These are phyloP conservation scores for Callitettix versicolor DNA, from an alignment of 1,140 invertebrate species.

Conservation along the genomic window DNA sequence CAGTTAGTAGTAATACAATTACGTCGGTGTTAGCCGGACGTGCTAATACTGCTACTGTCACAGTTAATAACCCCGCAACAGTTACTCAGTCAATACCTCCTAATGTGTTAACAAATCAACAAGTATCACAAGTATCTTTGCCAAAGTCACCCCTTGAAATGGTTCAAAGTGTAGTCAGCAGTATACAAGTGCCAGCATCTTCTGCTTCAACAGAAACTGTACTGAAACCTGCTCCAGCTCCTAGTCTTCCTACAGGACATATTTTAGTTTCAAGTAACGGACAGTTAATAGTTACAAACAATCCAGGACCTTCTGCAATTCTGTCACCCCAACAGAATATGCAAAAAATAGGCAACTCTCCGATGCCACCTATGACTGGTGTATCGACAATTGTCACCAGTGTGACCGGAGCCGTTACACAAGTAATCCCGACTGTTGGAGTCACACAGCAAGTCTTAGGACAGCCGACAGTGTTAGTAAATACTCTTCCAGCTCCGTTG, in stretches of 20 bases:
- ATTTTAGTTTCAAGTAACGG: constrained; percentile 63
- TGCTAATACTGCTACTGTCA: constrained; percentile 60
- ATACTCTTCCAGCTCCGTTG: constrained; percentile 67
- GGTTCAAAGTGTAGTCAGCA: constrained; percentile 69
- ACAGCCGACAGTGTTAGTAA: constrained; percentile 70
- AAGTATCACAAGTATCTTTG: constrained; percentile 14
- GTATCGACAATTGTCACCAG: constrained; percentile 56
- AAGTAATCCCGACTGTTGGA: constrained; percentile 39
- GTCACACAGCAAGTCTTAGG: constrained; percentile 51
- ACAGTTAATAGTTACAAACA: constrained; percentile 56
- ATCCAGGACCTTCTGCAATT: constrained; percentile 20
- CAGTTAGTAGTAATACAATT: constrained; percentile 60
- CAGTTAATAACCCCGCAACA: constrained; percentile 39
- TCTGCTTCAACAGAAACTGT: constrained; percentile 21
- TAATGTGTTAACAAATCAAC: constrained; percentile 9
- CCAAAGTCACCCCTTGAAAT: constrained; percentile 66
- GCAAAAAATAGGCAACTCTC: constrained; percentile 45
- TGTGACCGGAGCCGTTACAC: constrained; percentile 53
- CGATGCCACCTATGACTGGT: constrained; percentile 52
- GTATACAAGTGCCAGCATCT: constrained; percentile 46
- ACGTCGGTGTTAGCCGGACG: constrained; percentile 64
- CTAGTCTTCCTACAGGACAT: constrained; percentile 47
- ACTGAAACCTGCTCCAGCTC: constrained; percentile 16
- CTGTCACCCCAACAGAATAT: constrained; percentile 27
- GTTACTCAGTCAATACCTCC: background rate